These are phyloP conservation scores for Calameuta filiformis DNA, from an alignment of 2,888 invertebrate genomes.

Conservation along the genomic window DNA sequence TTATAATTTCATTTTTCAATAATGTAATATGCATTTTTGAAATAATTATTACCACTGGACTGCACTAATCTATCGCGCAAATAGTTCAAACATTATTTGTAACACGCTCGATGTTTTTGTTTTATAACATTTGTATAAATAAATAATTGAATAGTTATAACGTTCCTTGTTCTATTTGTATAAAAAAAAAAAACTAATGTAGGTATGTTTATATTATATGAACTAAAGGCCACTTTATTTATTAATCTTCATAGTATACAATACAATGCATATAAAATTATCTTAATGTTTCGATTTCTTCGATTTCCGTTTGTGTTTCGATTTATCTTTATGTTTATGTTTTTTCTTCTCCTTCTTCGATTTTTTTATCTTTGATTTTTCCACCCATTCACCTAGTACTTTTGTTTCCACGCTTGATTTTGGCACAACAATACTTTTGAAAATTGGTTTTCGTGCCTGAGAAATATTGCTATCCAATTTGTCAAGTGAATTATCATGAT, in stretches of 20 bases:
- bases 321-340: constrained; percentile 53
- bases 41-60: no score
- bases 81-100: constrained; percentile 32
- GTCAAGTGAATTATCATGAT: constrained; percentile 19
- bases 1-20: constrained; percentile 21
- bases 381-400: constrained; percentile 51
- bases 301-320: constrained; percentile 54
- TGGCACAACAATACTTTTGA: constrained; percentile 43
- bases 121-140: constrained; percentile 55
- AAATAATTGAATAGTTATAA: constrained; percentile 26
- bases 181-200: no score
- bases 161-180: no score
- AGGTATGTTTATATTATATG: no score
- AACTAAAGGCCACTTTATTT: no score
- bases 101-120: constrained; percentile 38
- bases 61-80: neutral
- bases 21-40: no score
- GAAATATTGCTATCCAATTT: neutral
- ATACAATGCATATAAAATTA: no score
- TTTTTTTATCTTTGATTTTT: constrained; percentile 42
- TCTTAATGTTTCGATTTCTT: constrained; percentile 48
- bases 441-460: constrained; percentile 36
- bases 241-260: no score
- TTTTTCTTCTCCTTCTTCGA: constrained; percentile 60
- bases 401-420: constrained; percentile 26